Evolutionary conservation across 2,888 invertebrate genomes (phyloP).

Genomic region (Cordilura impudica): DNA sequence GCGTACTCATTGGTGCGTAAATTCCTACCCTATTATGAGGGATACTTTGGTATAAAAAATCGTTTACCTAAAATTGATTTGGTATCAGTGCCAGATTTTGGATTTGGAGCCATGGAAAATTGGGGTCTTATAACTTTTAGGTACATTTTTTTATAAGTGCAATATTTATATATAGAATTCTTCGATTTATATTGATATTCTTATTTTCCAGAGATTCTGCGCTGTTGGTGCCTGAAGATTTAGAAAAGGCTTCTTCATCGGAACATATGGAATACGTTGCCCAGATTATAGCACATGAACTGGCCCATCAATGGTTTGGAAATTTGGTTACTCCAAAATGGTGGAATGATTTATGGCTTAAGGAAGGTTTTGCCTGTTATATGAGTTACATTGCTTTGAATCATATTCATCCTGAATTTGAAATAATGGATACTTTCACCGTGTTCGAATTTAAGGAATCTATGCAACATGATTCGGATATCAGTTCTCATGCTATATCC

Average conservation of each 20-base stretch:
- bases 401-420: constrained; percentile 80
- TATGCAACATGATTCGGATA: constrained; percentile 81
- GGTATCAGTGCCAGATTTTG: constrained; percentile 85
- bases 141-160: constrained; percentile 66
- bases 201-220: constrained; percentile 80
- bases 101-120: constrained; percentile 86
- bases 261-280: constrained; percentile 83
- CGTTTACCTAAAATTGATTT: constrained; percentile 84
- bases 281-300: constrained; percentile 86
- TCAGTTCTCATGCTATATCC: constrained; percentile 83
- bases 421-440: constrained; percentile 80
- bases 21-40: constrained; percentile 82
- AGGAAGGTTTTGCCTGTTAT: constrained; percentile 80
- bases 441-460: constrained; percentile 80
- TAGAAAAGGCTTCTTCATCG: constrained; percentile 78
- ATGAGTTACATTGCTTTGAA: constrained; percentile 78
- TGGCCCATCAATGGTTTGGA: constrained; percentile 91
- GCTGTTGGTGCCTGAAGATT: constrained; percentile 79
- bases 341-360: constrained; percentile 87
- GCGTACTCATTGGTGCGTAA: constrained; percentile 81
- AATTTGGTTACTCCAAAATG: constrained; percentile 86
- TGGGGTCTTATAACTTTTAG: constrained; percentile 82
- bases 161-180: too few relatives aligned
- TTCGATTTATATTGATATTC: background rate
- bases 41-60: constrained; percentile 83